These are phyloP conservation scores for Heliocidaris tuberculata DNA, from an alignment of 35 echinoderm and acorn worm species.

Conservation along the genomic window DNA sequence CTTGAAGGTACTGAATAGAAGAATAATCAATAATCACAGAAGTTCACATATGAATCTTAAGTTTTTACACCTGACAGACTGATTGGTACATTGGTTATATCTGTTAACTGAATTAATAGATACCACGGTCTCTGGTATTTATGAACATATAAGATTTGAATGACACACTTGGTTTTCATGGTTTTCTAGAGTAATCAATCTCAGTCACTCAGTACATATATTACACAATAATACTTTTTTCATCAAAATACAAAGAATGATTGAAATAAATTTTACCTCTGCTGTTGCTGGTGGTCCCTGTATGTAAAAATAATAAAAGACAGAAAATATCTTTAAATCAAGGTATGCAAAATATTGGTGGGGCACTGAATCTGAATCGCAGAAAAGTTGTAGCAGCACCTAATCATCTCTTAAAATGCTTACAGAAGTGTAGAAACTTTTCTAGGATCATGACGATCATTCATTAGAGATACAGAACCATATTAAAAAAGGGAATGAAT, in stretches of 20 bases:
- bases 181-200: neutral
- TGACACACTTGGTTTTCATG: too few species aligned
- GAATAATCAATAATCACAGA: neutral
- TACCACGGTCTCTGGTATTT: too few species aligned
- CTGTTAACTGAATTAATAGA: too few species aligned
- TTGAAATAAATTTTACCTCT: conserved; percentile 51
- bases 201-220: neutral
- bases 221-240: neutral
- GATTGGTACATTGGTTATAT: too few species aligned
- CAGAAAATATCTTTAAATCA: neutral
- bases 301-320: conserved; percentile 18
- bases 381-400: neutral
- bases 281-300: conserved; percentile 61
- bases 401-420: neutral
- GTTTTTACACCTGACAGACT: too few species aligned
- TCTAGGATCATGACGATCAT: neutral
- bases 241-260: neutral
- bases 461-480: neutral
- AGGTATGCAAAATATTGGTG: neutral
- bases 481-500: too few species aligned
- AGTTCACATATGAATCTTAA: too few species aligned
- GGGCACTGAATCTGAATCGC: neutral
- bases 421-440: neutral
- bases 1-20: conserved; percentile 64
- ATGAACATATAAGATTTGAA: too few species aligned